Evolutionary conservation across 2,888 invertebrate species (phyloP).

Genomic region (Netelia melanura): DNA sequence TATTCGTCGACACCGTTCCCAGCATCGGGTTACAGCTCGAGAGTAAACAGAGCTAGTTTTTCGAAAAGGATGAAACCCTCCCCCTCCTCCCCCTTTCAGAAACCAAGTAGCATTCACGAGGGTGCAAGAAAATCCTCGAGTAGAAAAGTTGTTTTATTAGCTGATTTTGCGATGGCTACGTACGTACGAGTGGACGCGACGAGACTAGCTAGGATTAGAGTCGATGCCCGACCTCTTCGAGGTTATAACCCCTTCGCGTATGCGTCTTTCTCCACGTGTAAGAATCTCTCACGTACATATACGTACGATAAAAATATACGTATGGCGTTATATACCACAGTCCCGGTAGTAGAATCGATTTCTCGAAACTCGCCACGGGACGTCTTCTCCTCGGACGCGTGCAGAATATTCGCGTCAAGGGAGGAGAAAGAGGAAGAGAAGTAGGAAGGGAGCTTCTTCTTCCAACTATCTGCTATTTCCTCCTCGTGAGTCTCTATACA

Average conservation of each 20-base stretch:
- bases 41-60: neutral
- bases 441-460: constrained; percentile 5
- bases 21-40: neutral
- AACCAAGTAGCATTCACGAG: neutral
- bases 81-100: neutral
- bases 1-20: neutral
- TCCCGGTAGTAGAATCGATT: constrained; percentile 49
- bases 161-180: constrained; percentile 9
- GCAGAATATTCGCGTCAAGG: constrained; percentile 52
- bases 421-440: too few relatives aligned
- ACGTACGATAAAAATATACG: neutral
- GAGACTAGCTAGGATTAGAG: constrained; percentile 43
- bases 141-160: constrained; percentile 58
- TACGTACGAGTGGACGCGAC: constrained; percentile 21
- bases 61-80: constrained; percentile 10
- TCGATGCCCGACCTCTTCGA: constrained; percentile 53
- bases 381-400: constrained; percentile 49
- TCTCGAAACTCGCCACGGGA: constrained; percentile 58
- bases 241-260: constrained; percentile 1
- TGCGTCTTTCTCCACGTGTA: neutral
- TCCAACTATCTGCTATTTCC: constrained; percentile 19
- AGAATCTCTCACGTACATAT: neutral
- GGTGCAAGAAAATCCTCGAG: constrained; percentile 25
- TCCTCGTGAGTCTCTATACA: neutral
- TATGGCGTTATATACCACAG: neutral